These are phyloP conservation scores for Epinephelus coioides DNA, from an alignment of 2,797 vertebrate species.

Conservation along the genomic window DNA sequence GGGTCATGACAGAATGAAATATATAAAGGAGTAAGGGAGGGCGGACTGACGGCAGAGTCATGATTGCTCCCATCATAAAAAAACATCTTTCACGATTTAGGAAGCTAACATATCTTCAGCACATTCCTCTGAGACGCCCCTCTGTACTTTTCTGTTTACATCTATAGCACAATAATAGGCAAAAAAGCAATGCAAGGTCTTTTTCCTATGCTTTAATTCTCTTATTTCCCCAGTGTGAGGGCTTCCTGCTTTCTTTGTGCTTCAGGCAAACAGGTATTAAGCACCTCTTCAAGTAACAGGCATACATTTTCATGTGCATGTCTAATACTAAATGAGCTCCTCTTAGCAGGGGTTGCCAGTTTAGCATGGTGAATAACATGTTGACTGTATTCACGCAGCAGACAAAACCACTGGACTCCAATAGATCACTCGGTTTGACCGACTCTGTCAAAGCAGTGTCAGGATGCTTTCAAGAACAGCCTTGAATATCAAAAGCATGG, in stretches of 20 bases:
- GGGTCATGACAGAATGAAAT: not conserved
- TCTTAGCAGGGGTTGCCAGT: constrained; percentile 18
- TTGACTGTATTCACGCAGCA: constrained; percentile 71
- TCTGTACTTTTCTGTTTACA: not conserved
- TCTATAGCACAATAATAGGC: not conserved
- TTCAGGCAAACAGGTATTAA: not conserved
- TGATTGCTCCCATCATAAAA: constrained; percentile 29
- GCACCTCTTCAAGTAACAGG: not conserved
- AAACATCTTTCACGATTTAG: not conserved
- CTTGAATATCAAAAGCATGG: constrained; percentile 3
- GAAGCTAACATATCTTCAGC: constrained; percentile 8
- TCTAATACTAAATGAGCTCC: not conserved
- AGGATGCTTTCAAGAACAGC: constrained; percentile 5
- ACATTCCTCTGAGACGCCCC: constrained; percentile 28
- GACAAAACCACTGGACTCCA: constrained; percentile 71
- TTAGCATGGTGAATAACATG: constrained; percentile 31
- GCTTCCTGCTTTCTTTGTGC: not conserved
- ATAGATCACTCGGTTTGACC: constrained; percentile 77
- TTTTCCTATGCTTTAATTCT: too few relatives aligned
- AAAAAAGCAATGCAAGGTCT: not conserved
- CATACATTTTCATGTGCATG: not conserved
- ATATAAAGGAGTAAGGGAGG: constrained; percentile 7
- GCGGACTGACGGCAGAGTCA: constrained; percentile 19
- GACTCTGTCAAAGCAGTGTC: not conserved
- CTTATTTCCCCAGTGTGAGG: not conserved